Base-by-base conservation (phyloP, 2,113 vertebrate species). In the Alces alces region DNA sequence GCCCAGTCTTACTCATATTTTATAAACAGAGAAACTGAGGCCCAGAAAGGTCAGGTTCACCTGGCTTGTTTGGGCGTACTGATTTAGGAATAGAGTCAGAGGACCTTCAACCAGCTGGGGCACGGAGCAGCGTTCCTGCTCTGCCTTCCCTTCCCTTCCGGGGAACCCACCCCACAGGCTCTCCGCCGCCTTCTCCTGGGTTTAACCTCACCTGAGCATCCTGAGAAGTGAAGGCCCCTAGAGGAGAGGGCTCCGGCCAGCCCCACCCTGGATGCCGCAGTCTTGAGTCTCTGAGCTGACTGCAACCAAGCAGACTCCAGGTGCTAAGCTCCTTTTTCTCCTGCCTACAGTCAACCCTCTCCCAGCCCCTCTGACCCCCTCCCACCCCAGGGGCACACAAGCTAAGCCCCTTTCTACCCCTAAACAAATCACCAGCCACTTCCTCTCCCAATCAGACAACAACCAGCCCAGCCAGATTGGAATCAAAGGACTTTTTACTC, bases 401-500 rank as follows among this genome's bases (percentile, higher is more conserved):
- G 25, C 60, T 0, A 15, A 66, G 57, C 60, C 86, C 79, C 76
- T 30, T 96, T 86, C 79, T 64, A 43, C 89, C 84, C 91, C 91
- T 0, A 95, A 95, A 70, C 86, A 88, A 87, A 73, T 91, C 85
- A 93, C 91, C 93, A 93, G 89, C 92, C 88, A 95, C 96, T 97
- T 98, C 97, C 97, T 97, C 92, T 80, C 78, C 95, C 90, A 60
- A 64, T 66, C 95, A 47, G 83, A 73, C 83, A 86, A 60, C 8
- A 1, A 84, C 83, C 23, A 36, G 82, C 86, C 54, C 90, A 55
- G 86, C 80, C 58, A 88, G 96, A 96, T 23, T 23, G 55, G 84
- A 96, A 97, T 95, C 93, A 97, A 95, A 96, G 93, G n/a, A 83
- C 80, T 78, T 83, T 86, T 96, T 78, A 83, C 83, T 93, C 80